Conservation (phyloP, 2,888 invertebrate genomes). For the Plagiodera versicolora region DNA sequence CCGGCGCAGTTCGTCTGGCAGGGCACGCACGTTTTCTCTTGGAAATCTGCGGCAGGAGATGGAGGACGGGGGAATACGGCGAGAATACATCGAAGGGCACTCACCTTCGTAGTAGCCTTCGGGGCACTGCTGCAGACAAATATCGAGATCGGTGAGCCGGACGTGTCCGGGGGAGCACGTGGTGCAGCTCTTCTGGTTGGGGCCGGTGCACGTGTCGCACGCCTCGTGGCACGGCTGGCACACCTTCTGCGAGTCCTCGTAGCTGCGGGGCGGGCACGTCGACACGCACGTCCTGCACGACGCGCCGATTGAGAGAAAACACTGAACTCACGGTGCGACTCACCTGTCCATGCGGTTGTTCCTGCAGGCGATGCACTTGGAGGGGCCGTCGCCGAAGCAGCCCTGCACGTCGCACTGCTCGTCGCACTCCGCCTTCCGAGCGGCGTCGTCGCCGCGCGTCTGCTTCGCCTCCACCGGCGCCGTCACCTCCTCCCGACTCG, state of each 20-base stretch:
- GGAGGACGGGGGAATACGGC: too few relatives aligned
- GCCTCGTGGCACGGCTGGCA: slow-evolving; percentile 89
- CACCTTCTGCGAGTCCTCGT: slow-evolving; percentile 75
- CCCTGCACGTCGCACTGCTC: slow-evolving; percentile 84
- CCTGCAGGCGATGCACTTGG: slow-evolving; percentile 81
- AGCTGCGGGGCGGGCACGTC: slow-evolving; percentile 82
- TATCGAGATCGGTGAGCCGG: slow-evolving; percentile 80
- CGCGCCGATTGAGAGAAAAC: too few relatives aligned
- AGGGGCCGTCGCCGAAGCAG: slow-evolving; percentile 83
- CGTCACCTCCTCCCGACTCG: slow-evolving; percentile 75
- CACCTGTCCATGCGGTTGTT: slow-evolving; percentile 80
- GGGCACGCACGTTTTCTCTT: slow-evolving; percentile 74
- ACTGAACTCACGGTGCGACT: slow-evolving; percentile 51
- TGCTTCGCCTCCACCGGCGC: slow-evolving; percentile 71
- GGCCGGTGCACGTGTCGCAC: slow-evolving; percentile 86
- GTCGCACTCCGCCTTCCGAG: slow-evolving; percentile 67
- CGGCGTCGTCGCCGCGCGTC: slow-evolving; percentile 51
- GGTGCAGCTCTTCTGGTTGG: slow-evolving; percentile 83
- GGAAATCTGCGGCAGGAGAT: slow-evolving; percentile 46
- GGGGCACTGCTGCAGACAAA: slow-evolving; percentile 86
- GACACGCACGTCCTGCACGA: slow-evolving; percentile 81
- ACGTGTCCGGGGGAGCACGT: slow-evolving; percentile 84
- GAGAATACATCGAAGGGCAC: slow-evolving; percentile 42
- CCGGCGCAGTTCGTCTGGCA: slow-evolving; percentile 86
- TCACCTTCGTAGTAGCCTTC: slow-evolving; percentile 86